Conservation (phyloP, 2,113 vertebrate species). For the Boulengeromyrus knoepffleri region DNA sequence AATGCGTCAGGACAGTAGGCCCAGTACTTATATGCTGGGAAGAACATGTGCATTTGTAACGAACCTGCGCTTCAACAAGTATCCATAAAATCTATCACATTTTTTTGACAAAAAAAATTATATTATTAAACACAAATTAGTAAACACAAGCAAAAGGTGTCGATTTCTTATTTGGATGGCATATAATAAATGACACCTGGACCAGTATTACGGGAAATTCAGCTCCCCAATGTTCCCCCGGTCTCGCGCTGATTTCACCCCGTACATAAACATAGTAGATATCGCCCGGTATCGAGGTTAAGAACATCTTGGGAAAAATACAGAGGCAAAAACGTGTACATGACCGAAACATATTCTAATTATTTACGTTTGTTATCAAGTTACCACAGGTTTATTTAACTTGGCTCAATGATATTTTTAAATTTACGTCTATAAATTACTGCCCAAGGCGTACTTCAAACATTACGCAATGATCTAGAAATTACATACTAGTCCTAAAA, state of each 20-base stretch:
- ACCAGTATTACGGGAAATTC: neutral
- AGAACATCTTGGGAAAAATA: neutral
- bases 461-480: neutral
- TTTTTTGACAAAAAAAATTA: too few relatives aligned
- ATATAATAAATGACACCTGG: neutral
- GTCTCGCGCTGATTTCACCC: neutral
- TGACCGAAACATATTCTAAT: neutral
- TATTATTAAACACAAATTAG: too few relatives aligned
- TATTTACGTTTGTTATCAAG: neutral
- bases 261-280: neutral
- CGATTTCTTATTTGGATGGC: neutral
- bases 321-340: neutral
- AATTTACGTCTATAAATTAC: neutral
- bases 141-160: neutral
- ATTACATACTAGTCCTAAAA: neutral
- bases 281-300: neutral
- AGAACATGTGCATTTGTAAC: neutral
- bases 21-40: neutral
- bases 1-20: neutral
- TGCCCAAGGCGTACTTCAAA: neutral
- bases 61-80: neutral
- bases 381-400: neutral
- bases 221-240: neutral
- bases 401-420: neutral
- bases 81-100: neutral